phyloP scores from a whole-genome alignment of 2,797 vertebrate genomes.

The Megaceryle alcyon region DNA sequence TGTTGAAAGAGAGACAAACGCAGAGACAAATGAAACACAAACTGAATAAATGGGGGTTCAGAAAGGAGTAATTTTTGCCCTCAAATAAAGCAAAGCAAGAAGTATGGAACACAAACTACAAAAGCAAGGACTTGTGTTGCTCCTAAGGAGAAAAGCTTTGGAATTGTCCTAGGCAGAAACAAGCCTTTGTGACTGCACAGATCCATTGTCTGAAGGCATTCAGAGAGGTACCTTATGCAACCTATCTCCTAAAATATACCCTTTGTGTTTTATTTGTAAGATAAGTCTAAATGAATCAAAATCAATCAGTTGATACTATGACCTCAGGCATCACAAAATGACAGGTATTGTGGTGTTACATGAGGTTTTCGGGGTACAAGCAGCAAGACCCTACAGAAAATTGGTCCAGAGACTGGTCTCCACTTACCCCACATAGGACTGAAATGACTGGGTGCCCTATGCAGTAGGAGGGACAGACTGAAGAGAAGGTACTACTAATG shows the following conservation, averaged over 20 bases:
- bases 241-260: not conserved
- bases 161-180: not conserved
- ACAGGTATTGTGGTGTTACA: not conserved
- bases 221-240: not conserved
- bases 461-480: not conserved
- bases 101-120: not conserved
- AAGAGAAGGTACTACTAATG: not conserved
- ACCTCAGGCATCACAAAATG: not conserved
- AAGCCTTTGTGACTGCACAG: not conserved
- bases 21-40: not conserved
- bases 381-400: not conserved
- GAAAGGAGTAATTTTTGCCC: not conserved
- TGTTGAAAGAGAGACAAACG: not conserved
- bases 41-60: accelerated
- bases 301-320: not conserved
- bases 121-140: not conserved
- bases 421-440: accelerated
- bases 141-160: not conserved
- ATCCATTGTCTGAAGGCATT: not conserved
- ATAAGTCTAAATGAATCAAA: not conserved
- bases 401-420: not conserved
- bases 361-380: not conserved
- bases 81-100: not conserved
- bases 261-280: not conserved
- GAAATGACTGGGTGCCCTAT: not conserved